phyloP scores from a whole-genome alignment of 2,113 vertebrate genomes.

The Myiozetetes cayanensis region DNA sequence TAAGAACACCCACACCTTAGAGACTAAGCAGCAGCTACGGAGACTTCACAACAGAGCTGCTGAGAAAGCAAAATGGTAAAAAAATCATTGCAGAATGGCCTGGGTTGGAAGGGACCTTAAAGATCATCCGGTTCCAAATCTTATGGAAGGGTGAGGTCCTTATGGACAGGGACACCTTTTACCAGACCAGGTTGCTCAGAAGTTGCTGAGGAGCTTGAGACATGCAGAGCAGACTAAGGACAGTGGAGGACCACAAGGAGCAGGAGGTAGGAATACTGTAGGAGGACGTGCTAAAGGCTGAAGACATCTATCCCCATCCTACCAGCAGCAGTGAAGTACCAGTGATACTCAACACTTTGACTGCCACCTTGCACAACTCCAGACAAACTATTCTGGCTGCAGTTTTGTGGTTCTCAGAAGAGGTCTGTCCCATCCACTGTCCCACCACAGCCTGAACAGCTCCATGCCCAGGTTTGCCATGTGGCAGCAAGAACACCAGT shows the following conservation, averaged over 20 bases:
- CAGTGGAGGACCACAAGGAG: background rate
- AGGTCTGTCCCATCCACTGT: background rate
- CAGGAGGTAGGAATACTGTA: background rate
- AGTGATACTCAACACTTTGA: background rate
- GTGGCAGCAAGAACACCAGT: background rate
- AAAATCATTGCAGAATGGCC: background rate
- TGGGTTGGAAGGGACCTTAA: background rate
- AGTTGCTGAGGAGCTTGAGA: background rate
- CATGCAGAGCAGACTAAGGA: background rate
- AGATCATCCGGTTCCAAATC: background rate
- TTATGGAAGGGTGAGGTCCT: too few relatives aligned
- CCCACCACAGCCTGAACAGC: background rate
- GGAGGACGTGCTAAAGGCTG: background rate
- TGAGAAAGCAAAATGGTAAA: background rate
- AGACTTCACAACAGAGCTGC: background rate
- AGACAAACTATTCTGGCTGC: background rate
- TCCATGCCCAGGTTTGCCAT: background rate
- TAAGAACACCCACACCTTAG: conserved; percentile 10
- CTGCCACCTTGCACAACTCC: background rate
- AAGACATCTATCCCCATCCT: background rate
- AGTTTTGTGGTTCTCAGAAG: background rate
- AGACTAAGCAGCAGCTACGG: background rate
- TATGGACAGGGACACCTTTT: background rate
- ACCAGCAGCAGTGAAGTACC: background rate
- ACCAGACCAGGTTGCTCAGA: background rate